Evolutionary conservation across 2,797 vertebrate genomes (phyloP).

Genomic region (Lutra lutra): DNA sequence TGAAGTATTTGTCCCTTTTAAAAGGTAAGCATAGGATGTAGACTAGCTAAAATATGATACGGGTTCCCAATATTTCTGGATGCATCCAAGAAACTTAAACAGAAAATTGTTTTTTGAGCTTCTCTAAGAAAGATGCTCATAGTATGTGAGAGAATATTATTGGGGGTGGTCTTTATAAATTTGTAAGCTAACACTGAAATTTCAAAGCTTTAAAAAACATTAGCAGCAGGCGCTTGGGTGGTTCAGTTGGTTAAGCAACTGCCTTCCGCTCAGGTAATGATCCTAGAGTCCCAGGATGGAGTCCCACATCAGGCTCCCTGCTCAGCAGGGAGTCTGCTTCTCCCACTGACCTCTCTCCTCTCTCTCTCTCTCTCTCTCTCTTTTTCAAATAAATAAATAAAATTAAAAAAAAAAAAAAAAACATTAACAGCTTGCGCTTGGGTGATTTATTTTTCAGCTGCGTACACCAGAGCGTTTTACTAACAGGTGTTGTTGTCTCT

Average conservation of each 20-base stretch:
- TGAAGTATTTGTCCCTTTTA: conserved; percentile 37
- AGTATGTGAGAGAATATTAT: background rate
- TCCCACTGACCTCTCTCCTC: no score
- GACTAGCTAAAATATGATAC: background rate
- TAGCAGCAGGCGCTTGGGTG: background rate
- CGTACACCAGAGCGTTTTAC: background rate
- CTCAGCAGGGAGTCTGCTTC: no score
- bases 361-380: no score
- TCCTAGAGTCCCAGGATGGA: no score
- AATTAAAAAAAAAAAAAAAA: background rate
- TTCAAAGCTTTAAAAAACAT: conserved; percentile 4
- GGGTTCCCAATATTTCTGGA: background rate
- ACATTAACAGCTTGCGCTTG: background rate
- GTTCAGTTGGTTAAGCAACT: no score
- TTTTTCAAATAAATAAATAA: background rate
- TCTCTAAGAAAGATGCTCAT: background rate
- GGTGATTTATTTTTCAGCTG: conserved; percentile 38
- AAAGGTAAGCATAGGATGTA: background rate
- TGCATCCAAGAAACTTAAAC: conserved; percentile 17
- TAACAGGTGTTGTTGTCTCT: conserved; percentile 7
- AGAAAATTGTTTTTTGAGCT: conserved; percentile 32
- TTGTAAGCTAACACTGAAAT: conserved; percentile 20
- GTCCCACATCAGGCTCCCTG: no score
- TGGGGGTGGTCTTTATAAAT: conserved; percentile 17
- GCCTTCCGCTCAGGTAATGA: no score